Evolutionary conservation across 2,888 invertebrate species (phyloP).

Genomic region (Phalera bucephala): DNA sequence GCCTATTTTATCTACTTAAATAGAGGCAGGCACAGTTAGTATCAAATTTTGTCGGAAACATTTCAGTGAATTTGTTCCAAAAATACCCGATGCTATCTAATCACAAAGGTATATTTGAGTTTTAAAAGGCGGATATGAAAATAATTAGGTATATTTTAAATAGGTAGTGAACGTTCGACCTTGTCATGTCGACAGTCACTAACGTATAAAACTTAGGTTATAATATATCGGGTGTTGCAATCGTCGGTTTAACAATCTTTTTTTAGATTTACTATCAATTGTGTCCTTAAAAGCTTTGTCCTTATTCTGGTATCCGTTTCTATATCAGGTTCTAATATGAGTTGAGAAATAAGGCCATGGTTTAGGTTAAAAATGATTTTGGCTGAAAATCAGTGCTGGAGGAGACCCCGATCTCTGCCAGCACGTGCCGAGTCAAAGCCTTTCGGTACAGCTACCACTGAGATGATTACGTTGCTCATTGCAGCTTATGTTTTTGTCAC

Average conservation of each 20-base stretch:
- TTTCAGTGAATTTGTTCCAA: no score
- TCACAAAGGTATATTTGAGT: no score
- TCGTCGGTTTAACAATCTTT: slow-evolving; percentile 23
- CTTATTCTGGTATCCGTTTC: slow-evolving; percentile 3
- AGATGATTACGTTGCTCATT: no score
- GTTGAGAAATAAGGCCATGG: background rate
- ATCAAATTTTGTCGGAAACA: no score
- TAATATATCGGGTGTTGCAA: slow-evolving; percentile 22
- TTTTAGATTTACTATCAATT: slow-evolving; percentile 7
- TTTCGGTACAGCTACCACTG: no score
- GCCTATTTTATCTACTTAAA: no score
- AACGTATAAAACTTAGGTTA: slow-evolving; percentile 6
- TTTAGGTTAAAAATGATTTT: background rate
- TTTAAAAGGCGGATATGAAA: slow-evolving; percentile 57
- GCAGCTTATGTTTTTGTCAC: no score
- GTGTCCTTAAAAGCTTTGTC: slow-evolving; percentile 9
- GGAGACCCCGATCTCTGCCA: no score
- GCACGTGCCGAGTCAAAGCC: no score
- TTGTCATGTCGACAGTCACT: slow-evolving; percentile 44
- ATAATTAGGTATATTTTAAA: slow-evolving; percentile 33
- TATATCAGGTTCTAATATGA: background rate
- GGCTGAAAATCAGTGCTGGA: no score
- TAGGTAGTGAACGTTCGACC: slow-evolving; percentile 61
- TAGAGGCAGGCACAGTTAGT: no score
- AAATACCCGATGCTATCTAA: no score